Percentiles rank a stretch among this genome's conserved stretches.
Evolutionary conservation across 2,888 invertebrate genomes (phyloP).

Genomic region (Cataglyphis livida): DNA sequence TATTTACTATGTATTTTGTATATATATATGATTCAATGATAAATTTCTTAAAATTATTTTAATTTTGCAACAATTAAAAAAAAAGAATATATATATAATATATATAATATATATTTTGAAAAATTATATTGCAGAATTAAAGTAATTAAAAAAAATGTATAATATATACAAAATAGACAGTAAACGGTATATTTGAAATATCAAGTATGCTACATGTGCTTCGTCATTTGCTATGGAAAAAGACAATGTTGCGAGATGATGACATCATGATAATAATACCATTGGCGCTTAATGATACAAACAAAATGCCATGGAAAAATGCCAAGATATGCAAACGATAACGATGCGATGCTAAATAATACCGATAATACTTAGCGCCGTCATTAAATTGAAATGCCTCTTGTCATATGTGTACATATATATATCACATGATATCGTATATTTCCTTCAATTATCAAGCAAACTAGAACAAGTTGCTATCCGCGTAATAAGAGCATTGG

Average conservation of each 20-base stretch:
- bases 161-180: neutral
- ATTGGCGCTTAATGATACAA: slow-evolving; percentile 27
- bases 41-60: too few species aligned
- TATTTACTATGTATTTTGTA: neutral
- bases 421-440: neutral
- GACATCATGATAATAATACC: slow-evolving; percentile 39
- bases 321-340: slow-evolving; percentile 3
- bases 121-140: neutral
- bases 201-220: slow-evolving; percentile 12
- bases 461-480: slow-evolving; percentile 4
- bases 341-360: neutral
- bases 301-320: slow-evolving; percentile 19
- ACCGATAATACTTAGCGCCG: slow-evolving; percentile 9
- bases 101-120: neutral
- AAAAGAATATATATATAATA: neutral
- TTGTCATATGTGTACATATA: neutral
- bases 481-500: neutral
- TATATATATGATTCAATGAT: too few species aligned
- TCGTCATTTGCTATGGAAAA: slow-evolving; percentile 35
- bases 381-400: neutral
- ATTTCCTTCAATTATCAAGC: neutral
- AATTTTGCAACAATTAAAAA: too few species aligned
- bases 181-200: neutral
- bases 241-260: slow-evolving; percentile 12
- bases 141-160: neutral